Percentiles rank a stretch among this genome's conserved stretches.
Conservation (phyloP, 2,888 invertebrate species). For the Emesis furor region DNA sequence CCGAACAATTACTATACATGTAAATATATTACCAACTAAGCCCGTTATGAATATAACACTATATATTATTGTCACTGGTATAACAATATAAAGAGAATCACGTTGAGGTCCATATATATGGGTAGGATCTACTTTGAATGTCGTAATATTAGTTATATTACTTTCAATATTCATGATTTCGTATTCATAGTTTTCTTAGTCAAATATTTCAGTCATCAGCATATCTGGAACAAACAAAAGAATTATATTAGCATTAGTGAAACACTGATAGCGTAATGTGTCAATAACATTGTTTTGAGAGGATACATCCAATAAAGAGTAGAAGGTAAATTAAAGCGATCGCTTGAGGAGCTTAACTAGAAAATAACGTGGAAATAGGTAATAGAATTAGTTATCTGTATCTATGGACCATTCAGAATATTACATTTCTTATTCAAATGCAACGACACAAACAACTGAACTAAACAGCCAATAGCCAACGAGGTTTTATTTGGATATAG, state of each 20-base stretch:
- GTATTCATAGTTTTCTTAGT: slow-evolving; percentile 7
- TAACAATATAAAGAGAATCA: slow-evolving; percentile 93
- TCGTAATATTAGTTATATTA: slow-evolving; percentile 34
- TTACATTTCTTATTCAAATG: slow-evolving; percentile 53
- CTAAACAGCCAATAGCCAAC: not conserved
- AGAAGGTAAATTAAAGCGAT: slow-evolving; percentile 1
- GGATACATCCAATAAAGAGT: not conserved
- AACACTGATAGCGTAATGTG: slow-evolving; percentile 8
- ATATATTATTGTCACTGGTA: slow-evolving; percentile 96
- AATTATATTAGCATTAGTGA: slow-evolving; percentile 15
- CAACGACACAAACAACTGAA: slow-evolving; percentile 9
- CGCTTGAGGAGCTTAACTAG: slow-evolving; percentile 21
- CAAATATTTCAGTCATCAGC: not conserved
- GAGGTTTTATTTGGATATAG: not conserved
- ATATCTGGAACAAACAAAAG: slow-evolving; percentile 15
- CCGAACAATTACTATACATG: slow-evolving; percentile 96
- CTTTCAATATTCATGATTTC: not conserved
- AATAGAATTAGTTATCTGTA: slow-evolving; percentile 44
- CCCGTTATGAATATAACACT: slow-evolving; percentile 96
- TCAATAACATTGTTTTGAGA: slow-evolving; percentile 8
- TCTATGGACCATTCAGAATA: slow-evolving; percentile 55
- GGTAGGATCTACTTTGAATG: slow-evolving; percentile 80
- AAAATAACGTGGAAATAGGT: slow-evolving; percentile 30
- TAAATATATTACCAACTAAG: slow-evolving; percentile 96
- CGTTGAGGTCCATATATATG: slow-evolving; percentile 86